Evolutionary conservation across 2,113 vertebrate species (phyloP).

Genomic region (Spea bombifrons): DNA sequence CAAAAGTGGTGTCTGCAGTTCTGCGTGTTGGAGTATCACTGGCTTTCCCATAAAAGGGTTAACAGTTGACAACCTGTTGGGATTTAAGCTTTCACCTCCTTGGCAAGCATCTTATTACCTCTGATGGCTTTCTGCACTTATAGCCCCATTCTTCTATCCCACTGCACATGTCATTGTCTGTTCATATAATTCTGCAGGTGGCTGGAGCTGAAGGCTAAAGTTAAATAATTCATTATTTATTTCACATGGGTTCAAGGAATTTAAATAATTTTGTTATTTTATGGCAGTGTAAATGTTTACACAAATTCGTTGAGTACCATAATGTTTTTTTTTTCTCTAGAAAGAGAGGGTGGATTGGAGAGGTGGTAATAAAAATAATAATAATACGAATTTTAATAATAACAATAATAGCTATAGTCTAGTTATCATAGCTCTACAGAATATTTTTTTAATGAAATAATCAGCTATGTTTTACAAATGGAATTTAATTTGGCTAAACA

Average conservation of each 20-base stretch:
- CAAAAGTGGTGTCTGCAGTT: no score
- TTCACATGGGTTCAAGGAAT: conserved; percentile 17
- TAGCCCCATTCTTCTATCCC: not conserved
- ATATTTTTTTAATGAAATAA: no score
- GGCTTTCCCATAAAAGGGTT: not conserved
- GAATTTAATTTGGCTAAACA: no score
- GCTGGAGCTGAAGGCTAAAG: conserved; percentile 26
- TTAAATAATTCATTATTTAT: conserved; percentile 27
- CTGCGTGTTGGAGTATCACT: no score
- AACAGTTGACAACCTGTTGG: not conserved
- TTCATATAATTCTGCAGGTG: conserved; percentile 25
- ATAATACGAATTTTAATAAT: no score
- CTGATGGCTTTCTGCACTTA: not conserved
- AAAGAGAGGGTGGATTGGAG: not conserved
- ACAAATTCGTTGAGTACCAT: conserved; percentile 24
- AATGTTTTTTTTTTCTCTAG: not conserved
- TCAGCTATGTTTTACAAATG: no score
- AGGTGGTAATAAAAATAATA: not conserved
- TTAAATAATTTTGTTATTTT: conserved; percentile 17
- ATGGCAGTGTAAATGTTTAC: conserved; percentile 19
- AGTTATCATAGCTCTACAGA: no score
- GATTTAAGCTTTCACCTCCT: conserved; percentile 12
- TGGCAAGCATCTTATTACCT: conserved; percentile 17
- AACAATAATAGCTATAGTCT: no score
- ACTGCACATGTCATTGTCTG: conserved; percentile 13